Percentiles rank a stretch among this genome's conserved stretches.
phyloP scores from a whole-genome alignment of 1,140 invertebrate species.

The Magallana gigas region DNA sequence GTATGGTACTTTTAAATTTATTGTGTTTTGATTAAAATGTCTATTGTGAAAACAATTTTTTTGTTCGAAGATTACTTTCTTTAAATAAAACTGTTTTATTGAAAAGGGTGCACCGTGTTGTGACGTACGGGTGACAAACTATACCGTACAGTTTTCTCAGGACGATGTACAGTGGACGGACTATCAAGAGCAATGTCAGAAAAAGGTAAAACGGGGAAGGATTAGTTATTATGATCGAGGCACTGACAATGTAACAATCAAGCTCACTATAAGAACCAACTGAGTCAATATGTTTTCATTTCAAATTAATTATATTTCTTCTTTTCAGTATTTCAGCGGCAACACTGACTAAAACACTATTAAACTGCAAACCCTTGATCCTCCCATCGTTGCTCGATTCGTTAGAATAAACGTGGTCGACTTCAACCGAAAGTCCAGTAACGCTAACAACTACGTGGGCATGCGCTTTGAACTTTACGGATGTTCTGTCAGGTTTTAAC shows the following conservation, averaged over 20 bases:
- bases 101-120: constrained; percentile 44
- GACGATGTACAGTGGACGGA: constrained; percentile 28
- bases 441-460: constrained; percentile 37
- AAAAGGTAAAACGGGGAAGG: neutral
- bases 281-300: no score
- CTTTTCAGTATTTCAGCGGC: neutral
- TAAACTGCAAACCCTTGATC: neutral
- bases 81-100: neutral
- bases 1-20: no score
- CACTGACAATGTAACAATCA: no score
- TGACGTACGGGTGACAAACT: constrained; percentile 47
- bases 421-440: constrained; percentile 37
- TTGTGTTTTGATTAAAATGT: no score
- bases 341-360: neutral
- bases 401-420: constrained; percentile 30
- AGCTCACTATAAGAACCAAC: no score
- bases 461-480: constrained; percentile 44
- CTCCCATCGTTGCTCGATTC: constrained; percentile 21
- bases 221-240: no score
- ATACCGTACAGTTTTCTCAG: constrained; percentile 14
- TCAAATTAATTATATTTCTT: neutral
- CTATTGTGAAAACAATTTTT: no score
- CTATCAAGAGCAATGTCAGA: neutral
- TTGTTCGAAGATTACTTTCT: no score
- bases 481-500: constrained; percentile 12